Conservation (phyloP, 2,113 vertebrate genomes). For the Dicrurus megarhynchus region DNA sequence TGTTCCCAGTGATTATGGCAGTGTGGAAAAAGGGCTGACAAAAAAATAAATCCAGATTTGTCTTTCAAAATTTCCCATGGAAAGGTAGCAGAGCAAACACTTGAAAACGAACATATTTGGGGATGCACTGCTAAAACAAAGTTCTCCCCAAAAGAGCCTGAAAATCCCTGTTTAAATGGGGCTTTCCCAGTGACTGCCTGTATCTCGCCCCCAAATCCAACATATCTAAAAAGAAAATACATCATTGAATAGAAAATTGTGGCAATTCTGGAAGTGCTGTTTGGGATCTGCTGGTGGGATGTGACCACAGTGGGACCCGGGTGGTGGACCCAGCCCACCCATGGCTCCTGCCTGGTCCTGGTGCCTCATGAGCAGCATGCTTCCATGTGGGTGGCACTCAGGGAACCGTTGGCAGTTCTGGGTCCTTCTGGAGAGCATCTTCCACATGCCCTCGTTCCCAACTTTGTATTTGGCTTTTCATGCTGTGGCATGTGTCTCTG, state of each 20-base stretch:
- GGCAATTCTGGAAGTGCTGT: background rate
- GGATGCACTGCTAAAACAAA: background rate
- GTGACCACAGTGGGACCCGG: background rate
- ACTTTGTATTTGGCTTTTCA: background rate
- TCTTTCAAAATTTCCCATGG: background rate
- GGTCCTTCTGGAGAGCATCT: background rate
- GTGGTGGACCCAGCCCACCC: background rate
- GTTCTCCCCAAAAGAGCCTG: background rate
- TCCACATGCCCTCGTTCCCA: background rate
- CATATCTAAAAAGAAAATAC: background rate
- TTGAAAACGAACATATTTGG: background rate
- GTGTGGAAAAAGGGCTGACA: background rate
- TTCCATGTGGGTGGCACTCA: rapidly evolving
- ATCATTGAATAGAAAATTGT: background rate
- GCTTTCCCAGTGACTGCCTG: background rate
- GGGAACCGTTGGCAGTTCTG: background rate
- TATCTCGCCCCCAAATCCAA: background rate
- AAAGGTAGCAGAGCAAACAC: background rate
- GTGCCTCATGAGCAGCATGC: rapidly evolving
- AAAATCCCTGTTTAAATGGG: background rate
- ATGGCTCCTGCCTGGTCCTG: background rate
- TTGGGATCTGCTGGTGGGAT: background rate
- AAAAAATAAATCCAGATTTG: background rate
- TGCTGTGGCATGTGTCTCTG: background rate
- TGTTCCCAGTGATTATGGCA: background rate